phyloP scores from a whole-genome alignment of 2,797 vertebrate species.

The Sebastes iracundus region DNA sequence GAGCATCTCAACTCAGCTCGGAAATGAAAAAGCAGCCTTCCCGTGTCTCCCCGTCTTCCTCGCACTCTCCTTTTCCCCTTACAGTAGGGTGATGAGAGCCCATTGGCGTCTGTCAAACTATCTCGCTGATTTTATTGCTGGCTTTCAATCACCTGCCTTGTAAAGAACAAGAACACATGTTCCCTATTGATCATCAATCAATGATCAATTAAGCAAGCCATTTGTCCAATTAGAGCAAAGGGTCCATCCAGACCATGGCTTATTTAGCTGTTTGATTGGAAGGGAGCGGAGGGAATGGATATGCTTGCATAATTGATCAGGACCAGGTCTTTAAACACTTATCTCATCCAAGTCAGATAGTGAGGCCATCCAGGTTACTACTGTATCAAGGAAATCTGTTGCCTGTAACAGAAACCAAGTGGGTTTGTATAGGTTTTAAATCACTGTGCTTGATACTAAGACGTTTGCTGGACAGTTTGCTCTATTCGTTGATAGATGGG shows the following conservation, averaged over 20 bases:
- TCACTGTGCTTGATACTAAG: background rate
- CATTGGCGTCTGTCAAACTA: conserved; percentile 76
- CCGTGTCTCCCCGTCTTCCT: background rate
- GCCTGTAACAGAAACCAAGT: conserved; percentile 6
- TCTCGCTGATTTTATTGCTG: conserved; percentile 79
- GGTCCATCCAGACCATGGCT: conserved; percentile 67
- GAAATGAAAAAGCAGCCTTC: background rate
- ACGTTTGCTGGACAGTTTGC: background rate
- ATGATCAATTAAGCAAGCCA: conserved; percentile 89
- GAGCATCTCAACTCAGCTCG: conserved; percentile 1
- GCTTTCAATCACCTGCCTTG: conserved; percentile 81
- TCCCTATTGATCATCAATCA: conserved; percentile 85
- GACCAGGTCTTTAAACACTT: conserved; percentile 79
- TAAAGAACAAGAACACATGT: conserved; percentile 84
- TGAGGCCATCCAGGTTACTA: conserved; percentile 37
- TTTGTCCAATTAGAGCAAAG: conserved; percentile 83
- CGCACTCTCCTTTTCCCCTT: background rate
- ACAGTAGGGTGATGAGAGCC: conserved; percentile 57
- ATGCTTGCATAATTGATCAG: conserved; percentile 83
- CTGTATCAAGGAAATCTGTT: conserved; percentile 34
- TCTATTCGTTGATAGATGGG: background rate
- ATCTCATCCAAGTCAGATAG: conserved; percentile 63
- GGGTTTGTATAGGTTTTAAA: background rate
- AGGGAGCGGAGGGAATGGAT: conserved; percentile 71
- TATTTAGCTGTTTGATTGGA: conserved; percentile 81